A percentile compares a stretch with the other conserved stretches of the same genome.
Evolutionary conservation across 2,113 vertebrate species (phyloP).

Genomic region (Pituophis catenifer): DNA sequence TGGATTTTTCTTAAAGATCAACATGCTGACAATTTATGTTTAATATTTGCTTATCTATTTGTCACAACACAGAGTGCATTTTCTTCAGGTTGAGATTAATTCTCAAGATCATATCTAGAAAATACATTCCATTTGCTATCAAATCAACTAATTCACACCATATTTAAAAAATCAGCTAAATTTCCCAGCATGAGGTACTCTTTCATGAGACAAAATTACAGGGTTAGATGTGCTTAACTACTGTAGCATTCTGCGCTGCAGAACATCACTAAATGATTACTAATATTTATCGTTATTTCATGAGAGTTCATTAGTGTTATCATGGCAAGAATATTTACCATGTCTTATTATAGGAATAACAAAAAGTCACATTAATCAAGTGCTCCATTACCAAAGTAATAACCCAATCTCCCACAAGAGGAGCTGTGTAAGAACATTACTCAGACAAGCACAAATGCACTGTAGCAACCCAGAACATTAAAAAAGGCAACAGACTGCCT

Average conservation of each 20-base stretch:
- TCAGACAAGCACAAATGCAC: background rate
- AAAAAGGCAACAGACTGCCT: background rate
- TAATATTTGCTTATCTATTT: background rate
- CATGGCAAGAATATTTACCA: slow-evolving; percentile 53
- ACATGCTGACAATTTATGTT: background rate
- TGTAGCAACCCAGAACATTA: background rate
- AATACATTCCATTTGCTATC: slow-evolving; percentile 11
- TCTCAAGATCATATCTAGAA: slow-evolving; percentile 17
- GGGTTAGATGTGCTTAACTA: slow-evolving; percentile 53
- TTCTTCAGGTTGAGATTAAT: background rate
- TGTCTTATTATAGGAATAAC: slow-evolving; percentile 57
- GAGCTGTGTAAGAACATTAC: background rate
- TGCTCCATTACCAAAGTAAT: background rate
- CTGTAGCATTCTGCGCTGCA: slow-evolving; percentile 60
- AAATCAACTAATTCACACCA: slow-evolving; percentile 36
- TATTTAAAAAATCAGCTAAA: slow-evolving; percentile 58
- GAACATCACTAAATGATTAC: slow-evolving; percentile 57
- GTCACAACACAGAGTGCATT: background rate
- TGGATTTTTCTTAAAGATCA: background rate
- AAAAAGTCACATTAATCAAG: background rate
- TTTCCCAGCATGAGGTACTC: slow-evolving; percentile 56
- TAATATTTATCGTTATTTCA: slow-evolving; percentile 60
- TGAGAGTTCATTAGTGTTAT: slow-evolving; percentile 62
- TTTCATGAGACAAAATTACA: slow-evolving; percentile 57
- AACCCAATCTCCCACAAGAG: background rate